phyloP scores from a whole-genome alignment of 2,797 vertebrate genomes.

The Mustela erminea region DNA sequence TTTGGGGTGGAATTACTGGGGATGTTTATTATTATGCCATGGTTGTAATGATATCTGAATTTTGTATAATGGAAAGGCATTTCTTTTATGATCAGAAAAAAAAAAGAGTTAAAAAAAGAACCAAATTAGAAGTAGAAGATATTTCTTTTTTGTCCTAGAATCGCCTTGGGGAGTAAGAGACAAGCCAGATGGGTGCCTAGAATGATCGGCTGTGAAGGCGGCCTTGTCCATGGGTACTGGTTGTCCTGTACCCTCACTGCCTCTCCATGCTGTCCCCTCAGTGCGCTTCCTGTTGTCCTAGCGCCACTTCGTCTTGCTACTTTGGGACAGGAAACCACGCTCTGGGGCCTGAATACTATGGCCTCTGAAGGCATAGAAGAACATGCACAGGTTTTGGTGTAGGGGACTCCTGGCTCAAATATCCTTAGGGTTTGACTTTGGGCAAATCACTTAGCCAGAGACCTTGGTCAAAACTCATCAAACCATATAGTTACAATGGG shows the following conservation, averaged over 20 bases:
- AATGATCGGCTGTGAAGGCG: accelerated
- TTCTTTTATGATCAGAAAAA: conserved; percentile 29
- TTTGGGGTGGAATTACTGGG: neutral
- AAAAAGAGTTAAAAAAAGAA: neutral
- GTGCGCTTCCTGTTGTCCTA: neutral
- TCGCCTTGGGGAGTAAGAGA: neutral
- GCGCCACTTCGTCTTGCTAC: neutral
- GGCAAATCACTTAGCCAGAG: neutral
- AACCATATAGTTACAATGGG: neutral
- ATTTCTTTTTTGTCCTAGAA: neutral
- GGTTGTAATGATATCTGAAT: neutral
- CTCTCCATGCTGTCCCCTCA: neutral
- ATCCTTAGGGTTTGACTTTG: neutral
- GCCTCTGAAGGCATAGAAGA: neutral
- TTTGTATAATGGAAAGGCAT: neutral
- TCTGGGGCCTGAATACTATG: too few relatives aligned
- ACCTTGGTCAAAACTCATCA: neutral
- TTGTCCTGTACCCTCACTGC: neutral
- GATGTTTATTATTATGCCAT: neutral
- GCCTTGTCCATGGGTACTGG: neutral
- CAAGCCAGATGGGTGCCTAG: neutral
- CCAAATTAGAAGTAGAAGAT: neutral
- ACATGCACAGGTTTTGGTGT: neutral
- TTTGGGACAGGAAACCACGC: neutral
- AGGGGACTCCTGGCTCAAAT: neutral